phyloP scores from a whole-genome alignment of 2,113 vertebrate species.

The Accipiter cooperii region DNA sequence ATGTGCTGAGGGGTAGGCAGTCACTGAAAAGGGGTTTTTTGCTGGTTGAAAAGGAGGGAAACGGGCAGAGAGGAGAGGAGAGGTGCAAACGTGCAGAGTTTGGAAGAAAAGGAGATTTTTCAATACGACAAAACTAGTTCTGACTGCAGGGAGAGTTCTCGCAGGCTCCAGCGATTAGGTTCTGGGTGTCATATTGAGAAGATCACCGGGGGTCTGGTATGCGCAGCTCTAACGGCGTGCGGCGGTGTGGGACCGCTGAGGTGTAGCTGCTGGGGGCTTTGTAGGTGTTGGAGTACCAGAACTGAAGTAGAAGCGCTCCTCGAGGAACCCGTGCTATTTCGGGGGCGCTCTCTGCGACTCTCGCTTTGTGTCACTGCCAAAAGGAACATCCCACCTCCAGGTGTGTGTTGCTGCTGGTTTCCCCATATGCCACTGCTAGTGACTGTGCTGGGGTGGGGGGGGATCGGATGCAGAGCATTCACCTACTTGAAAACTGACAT shows the following conservation, averaged over 20 bases:
- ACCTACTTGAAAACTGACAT: neutral
- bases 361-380: neutral
- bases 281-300: neutral
- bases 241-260: neutral
- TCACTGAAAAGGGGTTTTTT: neutral
- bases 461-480: neutral
- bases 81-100: neutral
- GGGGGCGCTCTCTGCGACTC: neutral
- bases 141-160: neutral
- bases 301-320: neutral
- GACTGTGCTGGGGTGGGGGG: neutral
- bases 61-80: neutral
- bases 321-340: fast-evolving
- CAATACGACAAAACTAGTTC: neutral
- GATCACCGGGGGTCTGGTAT: neutral
- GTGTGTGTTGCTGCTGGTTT: neutral
- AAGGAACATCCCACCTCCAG: neutral
- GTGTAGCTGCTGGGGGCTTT: neutral
- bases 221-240: neutral
- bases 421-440: neutral
- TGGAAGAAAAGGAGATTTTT: neutral
- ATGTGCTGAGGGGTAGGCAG: neutral
- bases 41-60: neutral
- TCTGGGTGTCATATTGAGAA: fast-evolving
- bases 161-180: neutral